A percentile compares a stretch with the other conserved stretches of the same genome.
phyloP scores from a whole-genome alignment of 2,113 vertebrate genomes.

The Garra rufa region DNA sequence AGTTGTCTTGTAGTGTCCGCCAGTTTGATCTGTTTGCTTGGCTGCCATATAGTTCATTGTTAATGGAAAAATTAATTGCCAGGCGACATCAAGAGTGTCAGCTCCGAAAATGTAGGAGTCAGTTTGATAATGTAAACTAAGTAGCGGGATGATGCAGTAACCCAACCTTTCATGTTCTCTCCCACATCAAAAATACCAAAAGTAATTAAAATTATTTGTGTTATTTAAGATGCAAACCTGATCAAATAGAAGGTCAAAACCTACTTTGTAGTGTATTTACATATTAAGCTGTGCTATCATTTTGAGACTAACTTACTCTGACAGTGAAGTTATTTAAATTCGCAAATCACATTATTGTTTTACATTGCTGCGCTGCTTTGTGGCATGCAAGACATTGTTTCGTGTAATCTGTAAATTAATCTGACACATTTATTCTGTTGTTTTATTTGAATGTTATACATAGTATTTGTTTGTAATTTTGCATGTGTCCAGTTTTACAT shows the following conservation, averaged over 20 bases:
- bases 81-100: constrained; percentile 66
- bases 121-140: constrained; percentile 79
- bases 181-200: constrained; percentile 68
- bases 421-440: not conserved
- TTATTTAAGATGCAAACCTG: constrained; percentile 10
- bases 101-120: constrained; percentile 73
- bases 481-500: not conserved
- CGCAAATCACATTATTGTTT: not conserved
- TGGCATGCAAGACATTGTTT: not conserved
- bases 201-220: constrained; percentile 65
- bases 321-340: constrained; percentile 18
- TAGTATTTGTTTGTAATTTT: not conserved
- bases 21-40: constrained; percentile 74
- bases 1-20: constrained; percentile 69
- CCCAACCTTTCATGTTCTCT: constrained; percentile 73
- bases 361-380: not conserved
- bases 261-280: not conserved
- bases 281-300: constrained; percentile 28
- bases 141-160: constrained; percentile 72
- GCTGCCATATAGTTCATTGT: constrained; percentile 73
- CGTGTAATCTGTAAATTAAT: constrained; percentile 9
- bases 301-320: constrained; percentile 14
- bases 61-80: constrained; percentile 81
- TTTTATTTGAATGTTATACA: not conserved
- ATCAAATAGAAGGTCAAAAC: not conserved